Conservation (phyloP, 2,797 vertebrate species). For the Spheniscus humboldti region DNA sequence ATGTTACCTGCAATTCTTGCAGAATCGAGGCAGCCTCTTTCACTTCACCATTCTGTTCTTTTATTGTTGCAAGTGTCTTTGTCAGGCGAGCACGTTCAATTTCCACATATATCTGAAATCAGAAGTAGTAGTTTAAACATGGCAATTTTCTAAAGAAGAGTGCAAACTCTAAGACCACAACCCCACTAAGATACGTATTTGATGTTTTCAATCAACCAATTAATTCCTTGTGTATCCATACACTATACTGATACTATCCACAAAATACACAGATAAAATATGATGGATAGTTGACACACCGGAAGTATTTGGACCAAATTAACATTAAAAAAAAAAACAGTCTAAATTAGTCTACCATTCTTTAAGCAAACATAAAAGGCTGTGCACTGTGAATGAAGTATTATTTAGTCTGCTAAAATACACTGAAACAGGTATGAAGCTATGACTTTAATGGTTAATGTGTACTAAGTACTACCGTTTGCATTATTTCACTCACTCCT, state of each 20-base stretch:
- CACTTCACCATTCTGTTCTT: conserved; percentile 92
- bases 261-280: background rate
- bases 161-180: background rate
- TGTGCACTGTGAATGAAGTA: background rate
- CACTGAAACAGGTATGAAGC: background rate
- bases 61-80: conserved; percentile 91
- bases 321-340: background rate
- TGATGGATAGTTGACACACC: background rate
- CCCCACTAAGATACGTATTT: background rate
- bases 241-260: background rate
- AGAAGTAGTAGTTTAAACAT: background rate
- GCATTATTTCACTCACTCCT: background rate
- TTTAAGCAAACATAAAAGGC: background rate
- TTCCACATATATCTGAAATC: conserved; percentile 93
- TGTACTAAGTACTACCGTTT: background rate
- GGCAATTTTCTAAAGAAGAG: background rate
- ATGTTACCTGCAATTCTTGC: conserved; percentile 91
- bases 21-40: conserved; percentile 95
- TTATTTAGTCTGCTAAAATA: background rate
- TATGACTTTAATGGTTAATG: background rate
- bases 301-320: background rate
- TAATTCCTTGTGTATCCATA: background rate
- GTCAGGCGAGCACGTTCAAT: conserved; percentile 96
- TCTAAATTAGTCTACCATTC: background rate
- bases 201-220: background rate